Percentiles rank a stretch among this genome's conserved stretches.
Evolutionary conservation across 64 coral and sea anemone genomes (phyloP).

Genomic region (Montipora capricornis): DNA sequence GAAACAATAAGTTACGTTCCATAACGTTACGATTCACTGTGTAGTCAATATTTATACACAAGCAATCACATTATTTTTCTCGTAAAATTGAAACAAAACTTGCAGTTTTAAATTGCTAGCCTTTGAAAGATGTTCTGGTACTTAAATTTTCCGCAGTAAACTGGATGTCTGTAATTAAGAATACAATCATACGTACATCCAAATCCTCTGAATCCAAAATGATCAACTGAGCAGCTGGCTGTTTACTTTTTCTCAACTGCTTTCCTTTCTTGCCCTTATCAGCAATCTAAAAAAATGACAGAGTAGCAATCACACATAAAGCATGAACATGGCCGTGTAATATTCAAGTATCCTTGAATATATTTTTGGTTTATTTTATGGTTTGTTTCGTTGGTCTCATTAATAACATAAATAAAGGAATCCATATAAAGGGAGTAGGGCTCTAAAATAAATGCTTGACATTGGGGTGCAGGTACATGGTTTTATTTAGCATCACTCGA

Average conservation of each 20-base stretch:
- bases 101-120: neutral
- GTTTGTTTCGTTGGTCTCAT: neutral
- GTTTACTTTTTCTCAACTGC: neutral
- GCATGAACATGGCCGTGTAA: neutral
- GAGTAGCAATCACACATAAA: neutral
- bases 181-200: neutral
- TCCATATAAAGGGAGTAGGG: neutral
- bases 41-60: no score
- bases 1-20: no score
- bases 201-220: neutral
- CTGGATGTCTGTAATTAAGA: neutral
- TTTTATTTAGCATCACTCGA: neutral
- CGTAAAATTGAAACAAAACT: neutral
- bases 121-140: neutral
- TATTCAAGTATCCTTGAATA: neutral
- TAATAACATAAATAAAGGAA: no score
- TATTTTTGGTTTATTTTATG: neutral
- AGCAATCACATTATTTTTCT: neutral
- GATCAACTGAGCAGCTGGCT: neutral
- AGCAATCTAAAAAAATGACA: neutral
- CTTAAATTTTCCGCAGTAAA: neutral
- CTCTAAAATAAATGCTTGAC: neutral
- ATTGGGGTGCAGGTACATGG: neutral
- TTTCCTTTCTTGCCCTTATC: neutral
- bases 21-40: no score